Percentiles rank a stretch among this genome's conserved stretches.
Conservation (phyloP, 2,888 invertebrate species). For the Lithosia quadra region DNA sequence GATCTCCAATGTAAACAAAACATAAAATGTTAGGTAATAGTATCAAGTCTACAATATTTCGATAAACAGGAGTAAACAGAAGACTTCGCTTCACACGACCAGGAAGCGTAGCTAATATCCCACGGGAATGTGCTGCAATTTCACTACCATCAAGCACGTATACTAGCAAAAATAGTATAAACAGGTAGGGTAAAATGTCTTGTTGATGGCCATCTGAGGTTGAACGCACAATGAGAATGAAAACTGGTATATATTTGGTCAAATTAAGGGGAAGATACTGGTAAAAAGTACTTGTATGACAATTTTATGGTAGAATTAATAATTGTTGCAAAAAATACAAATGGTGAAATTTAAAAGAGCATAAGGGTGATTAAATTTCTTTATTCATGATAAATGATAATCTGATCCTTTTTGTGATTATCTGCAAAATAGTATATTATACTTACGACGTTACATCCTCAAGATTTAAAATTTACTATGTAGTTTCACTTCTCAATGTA, state of each 20-base stretch:
- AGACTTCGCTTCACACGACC: constrained; percentile 64
- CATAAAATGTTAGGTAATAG: constrained; percentile 47
- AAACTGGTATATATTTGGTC: neutral
- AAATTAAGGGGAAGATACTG: neutral
- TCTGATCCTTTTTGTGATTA: too few relatives aligned
- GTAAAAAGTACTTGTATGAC: neutral
- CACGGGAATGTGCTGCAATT: constrained; percentile 80
- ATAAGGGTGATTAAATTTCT: too few relatives aligned
- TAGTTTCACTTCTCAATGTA: too few relatives aligned
- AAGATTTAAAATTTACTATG: too few relatives aligned
- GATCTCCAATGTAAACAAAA: constrained; percentile 52
- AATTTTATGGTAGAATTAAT: neutral
- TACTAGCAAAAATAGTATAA: constrained; percentile 77
- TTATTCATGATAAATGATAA: too few relatives aligned
- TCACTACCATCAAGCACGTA: constrained; percentile 70
- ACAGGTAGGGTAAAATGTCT: constrained; percentile 55
- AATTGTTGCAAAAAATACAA: neutral
- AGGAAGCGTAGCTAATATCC: constrained; percentile 79
- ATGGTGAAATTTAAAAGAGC: neutral
- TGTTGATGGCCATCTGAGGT: constrained; percentile 14
- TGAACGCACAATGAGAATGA: neutral
- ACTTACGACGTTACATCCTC: too few relatives aligned
- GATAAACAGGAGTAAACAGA: constrained; percentile 73
- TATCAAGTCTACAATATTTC: constrained; percentile 58
- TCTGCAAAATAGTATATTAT: too few relatives aligned